Evolutionary conservation across 2,797 vertebrate genomes (phyloP).

Genomic region (Danio kyathit): DNA sequence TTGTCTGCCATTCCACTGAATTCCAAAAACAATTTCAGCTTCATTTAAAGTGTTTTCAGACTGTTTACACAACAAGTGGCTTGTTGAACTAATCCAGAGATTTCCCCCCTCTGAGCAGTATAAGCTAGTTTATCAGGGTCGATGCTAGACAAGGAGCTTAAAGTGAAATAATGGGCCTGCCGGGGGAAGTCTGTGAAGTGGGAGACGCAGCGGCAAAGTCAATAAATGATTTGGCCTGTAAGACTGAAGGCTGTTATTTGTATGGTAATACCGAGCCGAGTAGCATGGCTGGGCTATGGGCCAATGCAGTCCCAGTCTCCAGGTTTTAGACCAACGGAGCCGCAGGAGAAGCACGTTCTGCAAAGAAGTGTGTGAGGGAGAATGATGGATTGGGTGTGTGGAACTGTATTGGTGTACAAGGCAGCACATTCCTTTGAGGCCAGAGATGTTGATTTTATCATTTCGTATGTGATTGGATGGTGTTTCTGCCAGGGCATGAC

Average conservation of each 20-base stretch:
- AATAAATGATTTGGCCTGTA: conserved; percentile 67
- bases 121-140: conserved; percentile 31
- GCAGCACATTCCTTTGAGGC: conserved; percentile 7
- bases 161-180: conserved; percentile 19
- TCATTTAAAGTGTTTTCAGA: neutral
- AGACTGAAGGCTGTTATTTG: conserved; percentile 73
- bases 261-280: conserved; percentile 73
- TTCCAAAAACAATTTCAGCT: neutral
- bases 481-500: conserved; percentile 7
- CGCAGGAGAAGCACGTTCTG: conserved; percentile 35
- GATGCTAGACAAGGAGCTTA: conserved; percentile 40
- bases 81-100: conserved; percentile 24
- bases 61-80: conserved; percentile 17
- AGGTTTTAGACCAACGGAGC: conserved; percentile 56
- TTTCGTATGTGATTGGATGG: conserved; percentile 18
- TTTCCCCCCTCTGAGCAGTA: conserved; percentile 2
- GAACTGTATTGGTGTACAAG: conserved; percentile 24
- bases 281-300: conserved; percentile 1
- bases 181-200: conserved; percentile 24
- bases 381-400: conserved; percentile 45
- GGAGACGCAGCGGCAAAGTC: conserved; percentile 64
- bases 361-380: conserved; percentile 30
- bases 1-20: neutral
- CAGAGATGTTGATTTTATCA: conserved; percentile 36
- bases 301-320: conserved; percentile 58